Conservation (phyloP, 2,797 vertebrate species). For the Bufotes viridis region DNA sequence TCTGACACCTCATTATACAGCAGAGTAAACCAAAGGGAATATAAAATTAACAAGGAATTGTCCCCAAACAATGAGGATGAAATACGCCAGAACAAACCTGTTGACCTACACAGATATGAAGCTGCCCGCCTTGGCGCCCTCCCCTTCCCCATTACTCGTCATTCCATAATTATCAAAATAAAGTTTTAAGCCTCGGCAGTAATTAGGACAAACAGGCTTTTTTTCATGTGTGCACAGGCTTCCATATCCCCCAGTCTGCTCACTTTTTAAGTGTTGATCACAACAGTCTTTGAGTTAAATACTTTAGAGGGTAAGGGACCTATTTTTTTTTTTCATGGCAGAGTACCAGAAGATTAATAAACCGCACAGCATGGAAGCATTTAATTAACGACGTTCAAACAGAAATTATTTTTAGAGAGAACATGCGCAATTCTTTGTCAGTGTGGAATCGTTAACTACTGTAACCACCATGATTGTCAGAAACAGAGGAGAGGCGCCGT, state of each 20-base stretch:
- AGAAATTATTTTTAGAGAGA: conserved; percentile 61
- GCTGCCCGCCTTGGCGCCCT: neutral
- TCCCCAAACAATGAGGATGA: neutral
- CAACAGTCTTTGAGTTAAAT: conserved; percentile 61
- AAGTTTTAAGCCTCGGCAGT: conserved; percentile 40
- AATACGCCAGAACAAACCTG: neutral
- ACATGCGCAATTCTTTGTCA: conserved; percentile 54
- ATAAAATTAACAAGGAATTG: neutral
- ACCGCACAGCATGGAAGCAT: conserved; percentile 61
- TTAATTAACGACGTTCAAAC: conserved; percentile 61
- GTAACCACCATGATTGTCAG: conserved; percentile 39
- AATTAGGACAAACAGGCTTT: conserved; percentile 55
- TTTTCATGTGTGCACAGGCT: conserved; percentile 32
- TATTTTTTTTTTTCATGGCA: conserved; percentile 54
- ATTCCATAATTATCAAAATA: conserved; percentile 43
- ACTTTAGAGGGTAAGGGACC: conserved; percentile 59
- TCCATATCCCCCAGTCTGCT: conserved; percentile 42
- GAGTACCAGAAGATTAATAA: conserved; percentile 60
- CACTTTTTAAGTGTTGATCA: conserved; percentile 60
- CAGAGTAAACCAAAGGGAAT: neutral
- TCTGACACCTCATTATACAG: neutral
- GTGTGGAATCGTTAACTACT: conserved; percentile 47
- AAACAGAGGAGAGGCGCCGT: conserved; percentile 38
- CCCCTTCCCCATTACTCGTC: neutral
- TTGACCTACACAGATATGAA: neutral